phyloP scores from a whole-genome alignment of 2,888 invertebrate genomes.

The Tetrapedia diversipes region DNA sequence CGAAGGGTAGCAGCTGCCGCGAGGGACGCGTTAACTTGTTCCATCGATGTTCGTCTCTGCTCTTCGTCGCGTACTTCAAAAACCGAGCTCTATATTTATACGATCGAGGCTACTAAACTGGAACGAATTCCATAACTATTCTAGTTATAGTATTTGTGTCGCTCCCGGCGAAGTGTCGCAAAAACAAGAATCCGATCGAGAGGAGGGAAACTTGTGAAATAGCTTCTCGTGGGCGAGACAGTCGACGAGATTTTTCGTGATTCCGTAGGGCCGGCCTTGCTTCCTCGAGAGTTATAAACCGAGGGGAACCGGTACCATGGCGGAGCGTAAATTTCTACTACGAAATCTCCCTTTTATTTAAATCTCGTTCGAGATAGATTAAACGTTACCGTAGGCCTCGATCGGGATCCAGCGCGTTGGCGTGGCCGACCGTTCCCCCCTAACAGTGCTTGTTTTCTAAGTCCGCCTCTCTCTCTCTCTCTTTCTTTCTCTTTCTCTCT shows the following conservation, averaged over 20 bases:
- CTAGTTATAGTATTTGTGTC: background rate
- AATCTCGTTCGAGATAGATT: background rate
- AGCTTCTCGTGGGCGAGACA: background rate
- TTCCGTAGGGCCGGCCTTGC: conserved; percentile 1
- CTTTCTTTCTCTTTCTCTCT: too few relatives aligned
- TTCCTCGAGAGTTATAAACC: conserved; percentile 4
- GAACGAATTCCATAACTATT: background rate
- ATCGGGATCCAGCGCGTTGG: conserved; percentile 5
- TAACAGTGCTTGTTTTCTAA: too few relatives aligned
- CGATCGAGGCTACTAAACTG: background rate
- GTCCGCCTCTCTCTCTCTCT: too few relatives aligned
- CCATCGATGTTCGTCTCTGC: background rate
- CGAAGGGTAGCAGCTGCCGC: background rate
- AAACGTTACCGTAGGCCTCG: background rate
- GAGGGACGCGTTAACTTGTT: background rate
- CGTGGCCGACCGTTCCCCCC: background rate
- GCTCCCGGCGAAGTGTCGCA: conserved; percentile 3
- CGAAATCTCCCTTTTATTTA: conserved; percentile 14
- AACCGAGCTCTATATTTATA: background rate
- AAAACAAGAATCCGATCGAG: conserved; percentile 1
- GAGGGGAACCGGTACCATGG: conserved; percentile 6
- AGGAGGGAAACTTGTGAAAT: conserved; percentile 9
- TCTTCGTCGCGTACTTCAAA: background rate
- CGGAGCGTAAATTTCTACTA: conserved; percentile 8
- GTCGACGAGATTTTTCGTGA: background rate